Evolutionary conservation across 2,888 invertebrate species (phyloP).

Genomic region (Hymenopus coronatus): DNA sequence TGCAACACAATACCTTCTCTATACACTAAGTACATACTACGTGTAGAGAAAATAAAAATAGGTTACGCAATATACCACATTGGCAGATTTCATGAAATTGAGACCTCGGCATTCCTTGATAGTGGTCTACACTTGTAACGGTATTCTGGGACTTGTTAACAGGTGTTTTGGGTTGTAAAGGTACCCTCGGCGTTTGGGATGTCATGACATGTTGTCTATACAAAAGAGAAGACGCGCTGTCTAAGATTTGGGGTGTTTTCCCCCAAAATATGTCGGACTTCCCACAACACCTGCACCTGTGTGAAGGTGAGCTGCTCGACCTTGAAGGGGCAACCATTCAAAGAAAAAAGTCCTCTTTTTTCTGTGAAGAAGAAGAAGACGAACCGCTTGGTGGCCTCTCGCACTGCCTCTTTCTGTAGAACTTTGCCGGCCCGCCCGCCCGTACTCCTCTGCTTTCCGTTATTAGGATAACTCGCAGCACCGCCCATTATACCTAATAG

Average conservation of each 20-base stretch:
- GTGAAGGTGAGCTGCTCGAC: neutral
- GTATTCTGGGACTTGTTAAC: neutral
- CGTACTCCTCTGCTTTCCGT: neutral
- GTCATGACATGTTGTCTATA: neutral
- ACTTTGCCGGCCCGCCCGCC: too few relatives aligned
- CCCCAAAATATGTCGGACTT: neutral
- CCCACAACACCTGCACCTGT: neutral
- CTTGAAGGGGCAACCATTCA: neutral
- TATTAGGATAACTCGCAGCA: neutral
- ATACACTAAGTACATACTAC: too few relatives aligned
- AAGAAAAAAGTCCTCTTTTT: neutral
- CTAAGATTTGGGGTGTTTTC: neutral
- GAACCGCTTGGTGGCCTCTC: neutral
- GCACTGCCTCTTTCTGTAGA: neutral
- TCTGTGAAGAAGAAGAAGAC: neutral
- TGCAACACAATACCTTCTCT: too few relatives aligned
- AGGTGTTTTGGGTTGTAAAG: neutral
- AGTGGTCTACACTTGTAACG: neutral
- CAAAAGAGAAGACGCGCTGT: neutral
- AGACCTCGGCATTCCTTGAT: too few relatives aligned
- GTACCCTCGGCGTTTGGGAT: too few relatives aligned
- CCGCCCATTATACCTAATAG: neutral
- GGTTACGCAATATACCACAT: too few relatives aligned
- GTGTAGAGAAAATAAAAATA: too few relatives aligned
- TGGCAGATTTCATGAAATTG: too few relatives aligned